Conservation (phyloP, 2,113 vertebrate genomes). For the Xenopus borealis region DNA sequence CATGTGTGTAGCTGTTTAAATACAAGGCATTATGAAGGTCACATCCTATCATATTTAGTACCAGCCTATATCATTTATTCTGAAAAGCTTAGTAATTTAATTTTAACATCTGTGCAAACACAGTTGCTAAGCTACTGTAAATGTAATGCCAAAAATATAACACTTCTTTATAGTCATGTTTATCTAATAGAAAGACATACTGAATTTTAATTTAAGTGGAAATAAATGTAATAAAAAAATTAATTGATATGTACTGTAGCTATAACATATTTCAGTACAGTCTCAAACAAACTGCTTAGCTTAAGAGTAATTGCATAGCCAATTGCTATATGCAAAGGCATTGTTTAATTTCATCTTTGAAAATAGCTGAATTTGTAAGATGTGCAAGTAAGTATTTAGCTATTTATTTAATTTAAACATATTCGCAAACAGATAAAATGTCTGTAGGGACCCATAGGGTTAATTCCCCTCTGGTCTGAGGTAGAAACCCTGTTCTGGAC, state of each 20-base stretch:
- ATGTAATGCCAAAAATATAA: slow-evolving; percentile 7
- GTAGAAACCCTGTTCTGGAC: no score
- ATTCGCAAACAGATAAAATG: no score
- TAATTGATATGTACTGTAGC: slow-evolving; percentile 31
- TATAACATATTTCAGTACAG: slow-evolving; percentile 31
- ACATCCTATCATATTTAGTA: not conserved
- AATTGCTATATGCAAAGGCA: slow-evolving; percentile 10
- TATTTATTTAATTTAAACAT: no score
- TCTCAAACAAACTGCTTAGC: slow-evolving; percentile 15
- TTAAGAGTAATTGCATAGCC: not conserved
- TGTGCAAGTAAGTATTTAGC: no score
- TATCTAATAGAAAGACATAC: slow-evolving; percentile 27
- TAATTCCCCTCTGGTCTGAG: no score
- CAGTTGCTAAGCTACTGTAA: slow-evolving; percentile 20
- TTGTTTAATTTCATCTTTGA: not conserved
- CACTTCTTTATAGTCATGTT: slow-evolving; percentile 24
- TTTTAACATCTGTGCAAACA: slow-evolving; percentile 7
- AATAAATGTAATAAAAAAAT: slow-evolving; percentile 29
- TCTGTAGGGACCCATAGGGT: no score
- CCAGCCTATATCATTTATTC: slow-evolving; percentile 1
- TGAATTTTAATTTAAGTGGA: slow-evolving; percentile 38
- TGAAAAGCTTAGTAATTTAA: slow-evolving; percentile 1
- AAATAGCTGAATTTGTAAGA: no score
- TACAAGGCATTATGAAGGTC: no score
- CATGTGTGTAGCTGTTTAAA: no score